phyloP scores from a whole-genome alignment of 2,113 vertebrate genomes.

The Hippocampus abdominalis region DNA sequence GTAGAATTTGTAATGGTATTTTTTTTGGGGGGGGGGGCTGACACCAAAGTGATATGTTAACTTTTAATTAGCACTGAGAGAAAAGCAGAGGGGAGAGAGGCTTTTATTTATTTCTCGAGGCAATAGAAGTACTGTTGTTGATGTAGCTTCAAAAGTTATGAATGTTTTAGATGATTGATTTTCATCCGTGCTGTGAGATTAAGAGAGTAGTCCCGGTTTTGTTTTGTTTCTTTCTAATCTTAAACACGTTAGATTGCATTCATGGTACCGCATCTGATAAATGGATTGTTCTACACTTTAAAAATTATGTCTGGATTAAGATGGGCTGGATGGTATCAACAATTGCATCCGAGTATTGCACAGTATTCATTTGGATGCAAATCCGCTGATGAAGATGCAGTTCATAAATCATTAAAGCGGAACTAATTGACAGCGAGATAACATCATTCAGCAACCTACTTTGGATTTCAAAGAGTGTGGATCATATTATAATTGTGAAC shows the following conservation, averaged over 20 bases:
- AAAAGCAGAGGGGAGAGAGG: neutral
- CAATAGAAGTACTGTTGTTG: constrained; percentile 35
- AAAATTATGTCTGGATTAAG: constrained; percentile 1
- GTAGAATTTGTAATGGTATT: neutral
- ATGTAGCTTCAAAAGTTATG: constrained; percentile 27
- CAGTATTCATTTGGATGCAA: constrained; percentile 3
- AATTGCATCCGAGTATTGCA: neutral
- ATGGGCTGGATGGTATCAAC: neutral
- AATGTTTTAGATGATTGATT: neutral
- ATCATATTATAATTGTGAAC: constrained; percentile 13
- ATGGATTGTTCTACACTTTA: neutral
- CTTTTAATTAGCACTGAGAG: constrained; percentile 6
- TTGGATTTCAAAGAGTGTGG: constrained; percentile 1
- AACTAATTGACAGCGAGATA: constrained; percentile 7
- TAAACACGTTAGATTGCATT: neutral
- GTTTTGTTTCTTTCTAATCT: neutral
- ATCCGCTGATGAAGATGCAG: constrained; percentile 1
- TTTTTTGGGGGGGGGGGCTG: neutral
- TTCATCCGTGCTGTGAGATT: neutral
- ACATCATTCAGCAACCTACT: constrained; percentile 1
- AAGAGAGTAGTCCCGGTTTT: neutral
- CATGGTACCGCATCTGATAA: neutral
- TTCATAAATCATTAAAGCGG: constrained; percentile 20
- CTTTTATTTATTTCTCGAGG: constrained; percentile 14
- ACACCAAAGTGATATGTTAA: constrained; percentile 15